Base-by-base conservation (phyloP, 2,113 vertebrate species). In the Pleuronectes platessa region DNA sequence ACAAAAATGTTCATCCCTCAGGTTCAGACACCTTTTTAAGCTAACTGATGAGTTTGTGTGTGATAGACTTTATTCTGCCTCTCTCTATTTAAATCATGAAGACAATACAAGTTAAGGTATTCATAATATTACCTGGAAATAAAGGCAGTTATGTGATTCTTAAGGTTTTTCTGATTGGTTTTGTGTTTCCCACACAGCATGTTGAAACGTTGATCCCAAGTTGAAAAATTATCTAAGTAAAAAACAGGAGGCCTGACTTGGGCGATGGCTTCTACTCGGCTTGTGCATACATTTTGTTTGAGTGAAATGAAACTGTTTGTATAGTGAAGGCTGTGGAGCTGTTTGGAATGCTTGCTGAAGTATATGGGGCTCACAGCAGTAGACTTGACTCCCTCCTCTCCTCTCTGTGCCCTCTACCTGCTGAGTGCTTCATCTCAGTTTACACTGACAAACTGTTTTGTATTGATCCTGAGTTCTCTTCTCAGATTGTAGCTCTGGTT, bases 161-260 rank as follows among this genome's bases (percentile, higher is more conserved):
- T 27, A 59, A 27, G 23, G 14, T 27, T 3, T 4, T 5, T 26
- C 21, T 14, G 23, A 60, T 1, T 60, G 26, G 2, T 18, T 6
- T 2, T 9, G 14, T 27, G n/a, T 62, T 62, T 80, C 64, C 59
- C 49, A 63, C 70, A 40, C 70, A 61, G 55, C 54, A 15, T 67
- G 62, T 54, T 21, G 47, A 2, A 62, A 24, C 9, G 9, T 58
- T 5, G n/a, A 8, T 61, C 47, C 47, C 20, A 49, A 21, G 20
- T n/a, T 20, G 51, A 18, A 51, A 51, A 51, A 5, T 51, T 0
- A 18, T 20, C 51, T 5, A 5, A 1, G 26, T 15, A 49, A 40
- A 42, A 58, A 59, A 37, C 61, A 21, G 0, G 14, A 31, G 5
- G 45, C 45, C 45, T 17, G 45, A 47, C 11, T 17, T 31, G 20